Evolutionary conservation across 2,888 invertebrate genomes (phyloP).

Genomic region (Drosophila pseudotalamancana): DNA sequence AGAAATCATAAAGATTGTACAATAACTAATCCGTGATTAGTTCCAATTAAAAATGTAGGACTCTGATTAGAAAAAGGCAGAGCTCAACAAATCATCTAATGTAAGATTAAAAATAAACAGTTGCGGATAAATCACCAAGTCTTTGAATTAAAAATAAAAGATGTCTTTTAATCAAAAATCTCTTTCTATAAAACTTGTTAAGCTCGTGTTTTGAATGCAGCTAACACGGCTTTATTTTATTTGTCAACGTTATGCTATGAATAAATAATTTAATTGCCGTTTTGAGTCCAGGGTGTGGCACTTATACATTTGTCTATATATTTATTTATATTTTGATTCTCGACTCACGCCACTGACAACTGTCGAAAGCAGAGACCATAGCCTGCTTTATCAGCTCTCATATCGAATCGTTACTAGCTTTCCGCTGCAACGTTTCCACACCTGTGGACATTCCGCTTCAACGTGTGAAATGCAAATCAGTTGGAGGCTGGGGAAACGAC

Average conservation of each 20-base stretch:
- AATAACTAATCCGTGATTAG: too few species aligned
- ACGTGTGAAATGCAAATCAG: slow-evolving; percentile 32
- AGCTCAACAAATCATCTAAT: too few species aligned
- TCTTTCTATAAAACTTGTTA: slow-evolving; percentile 14
- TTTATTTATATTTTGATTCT: slow-evolving; percentile 29
- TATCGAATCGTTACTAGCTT: slow-evolving; percentile 18
- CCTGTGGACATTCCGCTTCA: not conserved
- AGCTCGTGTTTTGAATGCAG: slow-evolving; percentile 9
- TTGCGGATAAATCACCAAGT: too few species aligned
- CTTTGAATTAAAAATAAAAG: slow-evolving; percentile 5
- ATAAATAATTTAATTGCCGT: slow-evolving; percentile 34
- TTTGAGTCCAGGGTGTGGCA: slow-evolving; percentile 38
- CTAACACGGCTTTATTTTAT: slow-evolving; percentile 3
- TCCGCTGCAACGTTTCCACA: slow-evolving; percentile 12
- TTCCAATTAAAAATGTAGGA: too few species aligned
- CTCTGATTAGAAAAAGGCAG: too few species aligned
- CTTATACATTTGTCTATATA: slow-evolving; percentile 14
- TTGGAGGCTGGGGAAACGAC: slow-evolving; percentile 18
- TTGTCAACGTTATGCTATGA: slow-evolving; percentile 31
- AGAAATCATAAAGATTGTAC: too few species aligned
- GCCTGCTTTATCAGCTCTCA: not conserved
- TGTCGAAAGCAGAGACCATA: slow-evolving; percentile 37
- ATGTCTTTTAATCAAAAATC: slow-evolving; percentile 18
- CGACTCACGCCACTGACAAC: slow-evolving; percentile 31
- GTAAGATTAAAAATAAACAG: too few species aligned